Percentiles rank a stretch among this genome's conserved stretches.
These are phyloP conservation scores for Panthera uncia DNA, from an alignment of 2,113 vertebrate species.

Conservation along the genomic window DNA sequence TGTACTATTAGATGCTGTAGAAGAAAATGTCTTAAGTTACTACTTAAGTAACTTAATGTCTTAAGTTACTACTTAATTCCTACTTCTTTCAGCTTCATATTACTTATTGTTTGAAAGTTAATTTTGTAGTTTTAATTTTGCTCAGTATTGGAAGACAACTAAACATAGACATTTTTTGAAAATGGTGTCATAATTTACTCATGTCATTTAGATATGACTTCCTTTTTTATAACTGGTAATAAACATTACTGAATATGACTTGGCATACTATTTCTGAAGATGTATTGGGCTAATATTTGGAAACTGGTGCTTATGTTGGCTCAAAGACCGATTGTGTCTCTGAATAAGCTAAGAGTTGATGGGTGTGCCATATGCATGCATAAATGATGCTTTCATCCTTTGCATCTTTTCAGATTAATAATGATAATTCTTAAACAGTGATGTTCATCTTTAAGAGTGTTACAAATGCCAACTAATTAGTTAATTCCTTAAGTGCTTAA, in stretches of 20 bases:
- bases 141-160: not conserved
- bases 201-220: not conserved
- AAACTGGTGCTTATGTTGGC: not conserved
- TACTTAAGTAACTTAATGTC: not conserved
- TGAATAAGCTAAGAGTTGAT: conserved; percentile 40
- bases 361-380: conserved; percentile 1
- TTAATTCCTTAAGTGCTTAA: conserved; percentile 69
- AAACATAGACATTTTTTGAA: not conserved
- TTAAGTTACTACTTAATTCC: not conserved
- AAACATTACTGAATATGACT: not conserved
- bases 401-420: conserved; percentile 70
- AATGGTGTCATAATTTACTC: not conserved
- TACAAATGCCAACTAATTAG: conserved; percentile 66
- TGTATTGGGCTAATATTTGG: not conserved
- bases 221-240: not conserved
- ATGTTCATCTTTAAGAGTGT: conserved; percentile 61
- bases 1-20: not conserved
- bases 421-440: conserved; percentile 58
- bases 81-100: not conserved
- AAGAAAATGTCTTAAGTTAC: not conserved
- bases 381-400: conserved; percentile 48
- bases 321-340: not conserved
- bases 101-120: not conserved
- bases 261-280: not conserved
- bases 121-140: not conserved